These are phyloP conservation scores for Tangara arthus DNA, from an alignment of 2,797 vertebrate genomes.

Conservation along the genomic window DNA sequence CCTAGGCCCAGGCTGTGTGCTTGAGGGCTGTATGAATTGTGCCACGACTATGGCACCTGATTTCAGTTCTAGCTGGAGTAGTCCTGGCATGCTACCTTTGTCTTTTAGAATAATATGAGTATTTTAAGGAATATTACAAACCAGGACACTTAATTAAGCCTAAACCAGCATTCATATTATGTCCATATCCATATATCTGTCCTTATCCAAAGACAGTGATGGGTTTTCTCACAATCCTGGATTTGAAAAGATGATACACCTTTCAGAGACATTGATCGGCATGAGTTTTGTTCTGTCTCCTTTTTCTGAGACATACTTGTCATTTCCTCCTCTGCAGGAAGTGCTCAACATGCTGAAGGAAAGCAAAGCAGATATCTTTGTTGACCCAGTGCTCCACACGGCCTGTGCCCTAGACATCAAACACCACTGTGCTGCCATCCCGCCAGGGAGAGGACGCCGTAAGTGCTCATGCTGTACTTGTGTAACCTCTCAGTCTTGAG, in stretches of 20 bases:
- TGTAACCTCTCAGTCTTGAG: not conserved
- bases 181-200: not conserved
- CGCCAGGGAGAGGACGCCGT: constrained; percentile 91
- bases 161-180: not conserved
- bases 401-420: constrained; percentile 97
- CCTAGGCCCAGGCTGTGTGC: not conserved
- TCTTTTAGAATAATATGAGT: not conserved
- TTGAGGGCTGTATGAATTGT: not conserved
- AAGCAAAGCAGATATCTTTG: constrained; percentile 97
- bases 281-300: not conserved
- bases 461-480: constrained; percentile 64
- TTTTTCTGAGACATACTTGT: not conserved
- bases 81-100: not conserved
- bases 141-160: not conserved
- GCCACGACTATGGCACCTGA: not conserved
- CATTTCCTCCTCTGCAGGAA: constrained; percentile 77
- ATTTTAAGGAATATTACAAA: not conserved
- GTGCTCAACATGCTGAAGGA: constrained; percentile 97
- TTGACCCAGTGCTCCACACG: constrained; percentile 95
- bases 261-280: not conserved
- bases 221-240: not conserved
- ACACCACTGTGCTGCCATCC: constrained; percentile 96
- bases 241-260: not conserved
- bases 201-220: no score
- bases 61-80: not conserved